Evolutionary conservation across 1,140 invertebrate genomes (phyloP), one percentile per base, ranked within the genome.

Genomic region (Berghia stephanieae): DNA sequence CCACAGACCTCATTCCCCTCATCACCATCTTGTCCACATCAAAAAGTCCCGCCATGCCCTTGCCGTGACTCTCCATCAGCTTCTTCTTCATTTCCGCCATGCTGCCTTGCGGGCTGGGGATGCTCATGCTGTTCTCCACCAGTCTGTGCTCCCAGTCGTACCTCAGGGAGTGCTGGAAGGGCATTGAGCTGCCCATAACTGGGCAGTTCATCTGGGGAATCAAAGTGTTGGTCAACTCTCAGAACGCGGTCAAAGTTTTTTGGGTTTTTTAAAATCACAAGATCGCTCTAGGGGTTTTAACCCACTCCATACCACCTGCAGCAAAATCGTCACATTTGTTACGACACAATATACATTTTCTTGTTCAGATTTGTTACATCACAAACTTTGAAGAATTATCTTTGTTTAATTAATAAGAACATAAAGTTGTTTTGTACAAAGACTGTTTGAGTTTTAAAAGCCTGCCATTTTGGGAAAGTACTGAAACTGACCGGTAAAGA

Each of bases 81-180:
- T 2, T n/a, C 24, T 6, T 18, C 27, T 2, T 27, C 52, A 46
- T 31, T 3, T 2, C 43, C 31, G 2, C 8, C 31, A 18, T 16
- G 16, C 2, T 13, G 2, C 10, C 27, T 57, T n/a, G 2, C 4
- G 36, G 34, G 27, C 5, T 10, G 16, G 55, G 5, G 36, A 42
- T 2, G 2, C 18, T n/a, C 24, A 8, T 2, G 1, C 31, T 24
- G 31, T 52, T 75, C 57, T 75, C 72, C 5, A 36, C 3, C 4
- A 75, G 52, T 31, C 27, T 34, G 57, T 75, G 36, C 34, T 42
- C 34, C 21, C 6, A 13, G 57, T 75, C 72, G n/a, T 75, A 75
- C n/a, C 6, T 34, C 21, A 75, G 36, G 21, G 60, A 43, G 8
- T 75, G 24, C 72, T 63, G 36, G 18, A 4, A n/a, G 6, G 72